Evolutionary conservation across 2,888 invertebrate genomes (phyloP).

Genomic region (Phengaris arion): DNA sequence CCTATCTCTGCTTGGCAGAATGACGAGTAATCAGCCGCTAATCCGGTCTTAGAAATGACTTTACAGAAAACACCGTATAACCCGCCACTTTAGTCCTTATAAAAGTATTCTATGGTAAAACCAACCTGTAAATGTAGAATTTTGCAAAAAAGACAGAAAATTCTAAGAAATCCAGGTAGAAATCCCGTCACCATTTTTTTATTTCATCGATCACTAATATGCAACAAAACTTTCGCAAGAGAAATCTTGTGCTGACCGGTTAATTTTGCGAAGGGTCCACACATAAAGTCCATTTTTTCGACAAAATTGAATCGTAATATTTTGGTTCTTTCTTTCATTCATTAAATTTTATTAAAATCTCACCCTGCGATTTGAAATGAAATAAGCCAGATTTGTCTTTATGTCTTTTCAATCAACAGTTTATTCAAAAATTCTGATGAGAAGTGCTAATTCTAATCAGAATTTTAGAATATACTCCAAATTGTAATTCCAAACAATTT

Average conservation of each 20-base stretch:
- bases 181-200: not conserved
- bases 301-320: not conserved
- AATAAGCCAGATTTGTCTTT: too few relatives aligned
- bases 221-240: constrained; percentile 11
- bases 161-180: not conserved
- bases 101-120: not conserved
- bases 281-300: not conserved
- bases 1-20: too few relatives aligned
- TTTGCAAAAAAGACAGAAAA: not conserved
- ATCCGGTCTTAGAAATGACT: too few relatives aligned
- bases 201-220: not conserved
- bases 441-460: too few relatives aligned
- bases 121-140: not conserved
- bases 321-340: too few relatives aligned
- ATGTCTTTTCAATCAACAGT: too few relatives aligned
- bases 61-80: too few relatives aligned
- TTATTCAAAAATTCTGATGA: too few relatives aligned
- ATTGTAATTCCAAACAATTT: not conserved
- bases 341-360: too few relatives aligned
- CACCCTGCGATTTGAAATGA: too few relatives aligned
- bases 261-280: not conserved
- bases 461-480: not conserved
- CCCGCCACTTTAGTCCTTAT: too few relatives aligned
- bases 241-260: not conserved
- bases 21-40: too few relatives aligned